Conservation (phyloP, 92 coral and sea anemone species). For the Micromussa lordhowensis region DNA sequence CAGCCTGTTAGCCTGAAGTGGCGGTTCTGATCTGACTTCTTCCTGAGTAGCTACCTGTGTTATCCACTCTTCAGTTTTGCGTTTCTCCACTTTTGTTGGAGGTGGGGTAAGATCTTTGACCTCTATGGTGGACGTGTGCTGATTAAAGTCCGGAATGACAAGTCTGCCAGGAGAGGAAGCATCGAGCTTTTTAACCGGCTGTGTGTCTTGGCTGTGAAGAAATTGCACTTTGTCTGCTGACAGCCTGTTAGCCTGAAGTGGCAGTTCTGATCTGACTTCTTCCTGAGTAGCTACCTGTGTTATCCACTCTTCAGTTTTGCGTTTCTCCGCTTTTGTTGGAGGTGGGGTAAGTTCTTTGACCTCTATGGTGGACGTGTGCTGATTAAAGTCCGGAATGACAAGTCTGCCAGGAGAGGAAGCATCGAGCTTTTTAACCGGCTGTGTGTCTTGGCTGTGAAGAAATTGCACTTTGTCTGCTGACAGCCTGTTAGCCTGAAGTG, state of each 20-base stretch:
- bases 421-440: neutral
- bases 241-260: neutral
- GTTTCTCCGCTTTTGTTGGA: neutral
- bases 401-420: neutral
- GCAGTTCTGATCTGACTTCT: conserved; percentile 14
- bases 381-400: neutral
- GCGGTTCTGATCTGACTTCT: neutral
- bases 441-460: neutral
- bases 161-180: neutral
- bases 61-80: conserved; percentile 6
- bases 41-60: neutral
- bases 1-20: conserved; percentile 7
- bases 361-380: neutral
- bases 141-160: conserved; percentile 5
- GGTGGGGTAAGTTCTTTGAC: neutral
- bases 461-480: conserved; percentile 6
- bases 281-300: neutral
- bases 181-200: neutral
- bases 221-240: conserved; percentile 6
- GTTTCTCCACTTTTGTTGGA: neutral
- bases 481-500: neutral
- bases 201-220: neutral
- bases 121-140: neutral
- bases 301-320: neutral
- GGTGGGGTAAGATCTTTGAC: neutral